Evolutionary conservation across 92 coral and sea anemone species (phyloP).

Genomic region (Zoanthus sansibaricus): DNA sequence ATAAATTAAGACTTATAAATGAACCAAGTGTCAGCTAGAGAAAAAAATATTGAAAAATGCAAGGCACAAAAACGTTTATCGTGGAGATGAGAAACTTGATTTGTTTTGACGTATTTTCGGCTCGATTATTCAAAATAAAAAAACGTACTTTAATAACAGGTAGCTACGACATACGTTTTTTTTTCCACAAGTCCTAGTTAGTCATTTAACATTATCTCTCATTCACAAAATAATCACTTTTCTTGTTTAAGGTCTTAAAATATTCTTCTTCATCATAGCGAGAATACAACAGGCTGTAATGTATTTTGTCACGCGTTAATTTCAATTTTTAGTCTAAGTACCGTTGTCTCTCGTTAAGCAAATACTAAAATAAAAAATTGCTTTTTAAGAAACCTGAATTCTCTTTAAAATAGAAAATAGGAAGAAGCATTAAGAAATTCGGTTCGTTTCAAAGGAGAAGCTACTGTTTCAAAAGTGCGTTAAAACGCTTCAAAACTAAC

Average conservation of each 20-base stretch:
- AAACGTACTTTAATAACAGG: not conserved
- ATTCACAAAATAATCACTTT: not conserved
- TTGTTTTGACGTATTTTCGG: not conserved
- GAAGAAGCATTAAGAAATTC: no score
- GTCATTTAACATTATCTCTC: not conserved
- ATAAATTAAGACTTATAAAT: slow-evolving; percentile 9
- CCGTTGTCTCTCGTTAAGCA: not conserved
- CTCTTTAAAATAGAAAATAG: no score
- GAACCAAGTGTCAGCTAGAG: not conserved
- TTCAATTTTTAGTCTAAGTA: not conserved
- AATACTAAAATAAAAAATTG: no score
- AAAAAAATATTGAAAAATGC: not conserved
- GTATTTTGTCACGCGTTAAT: not conserved
- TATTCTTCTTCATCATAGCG: not conserved
- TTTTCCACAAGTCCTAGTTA: not conserved
- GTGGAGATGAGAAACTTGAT: not conserved
- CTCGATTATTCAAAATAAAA: not conserved
- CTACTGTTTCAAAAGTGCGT: no score
- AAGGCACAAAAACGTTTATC: not conserved
- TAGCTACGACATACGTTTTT: not conserved
- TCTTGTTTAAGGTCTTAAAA: not conserved
- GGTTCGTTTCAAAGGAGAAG: no score
- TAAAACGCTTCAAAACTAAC: no score
- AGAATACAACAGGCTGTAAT: not conserved
- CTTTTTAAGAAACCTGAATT: no score